Base-by-base conservation (phyloP, 2,888 invertebrate species). In the Bibio marci region DNA sequence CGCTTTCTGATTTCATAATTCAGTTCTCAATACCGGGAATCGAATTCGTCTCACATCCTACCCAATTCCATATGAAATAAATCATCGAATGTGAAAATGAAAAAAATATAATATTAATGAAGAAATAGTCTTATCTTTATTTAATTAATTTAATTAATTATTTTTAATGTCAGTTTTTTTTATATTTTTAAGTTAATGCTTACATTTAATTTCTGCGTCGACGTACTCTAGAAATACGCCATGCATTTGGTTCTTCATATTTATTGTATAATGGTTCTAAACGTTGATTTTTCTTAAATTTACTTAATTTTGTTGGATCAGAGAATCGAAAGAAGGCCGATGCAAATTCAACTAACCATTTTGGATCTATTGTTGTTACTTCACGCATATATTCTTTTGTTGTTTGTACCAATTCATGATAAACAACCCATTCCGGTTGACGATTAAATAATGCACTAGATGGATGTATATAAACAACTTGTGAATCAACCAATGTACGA, bases 301-400 rank as follows among this genome's bases (percentile, higher is more conserved):
- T 94, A 59, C 94, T 94, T 27, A 98, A 70, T 59, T 94, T 97
- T 0, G 97, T 97, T 3, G 95, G 94, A 64, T 99, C 98, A 6
- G 91, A 91, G 66, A 97, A 92, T 59, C 91, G 88, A 69, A 97
- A 99, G 71, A 98, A 99, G 1, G 97, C 94, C 0, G 97, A 94
- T 0, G 98, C 97, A 59, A 92, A 98, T 59, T 99, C 97, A 1
- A 98, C 95, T 41, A 99, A 68, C 98, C 98, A 99, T 59, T 91
- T 91, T 0, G 92, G 91, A 65, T 94, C 92, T 40, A 92, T 91
- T 0, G 91, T 87, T 1, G 90, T 91, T 11, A 97, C 95, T 63
- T 98, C 94, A 22, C 95, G 71, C 97, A 97, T 98, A 60, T 98
- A 98, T 58, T 97, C 97, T 56, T 97, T 97, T 0, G 97, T 97